phyloP scores from a whole-genome alignment of 1,140 invertebrate genomes.

The Tachypleus tridentatus region DNA sequence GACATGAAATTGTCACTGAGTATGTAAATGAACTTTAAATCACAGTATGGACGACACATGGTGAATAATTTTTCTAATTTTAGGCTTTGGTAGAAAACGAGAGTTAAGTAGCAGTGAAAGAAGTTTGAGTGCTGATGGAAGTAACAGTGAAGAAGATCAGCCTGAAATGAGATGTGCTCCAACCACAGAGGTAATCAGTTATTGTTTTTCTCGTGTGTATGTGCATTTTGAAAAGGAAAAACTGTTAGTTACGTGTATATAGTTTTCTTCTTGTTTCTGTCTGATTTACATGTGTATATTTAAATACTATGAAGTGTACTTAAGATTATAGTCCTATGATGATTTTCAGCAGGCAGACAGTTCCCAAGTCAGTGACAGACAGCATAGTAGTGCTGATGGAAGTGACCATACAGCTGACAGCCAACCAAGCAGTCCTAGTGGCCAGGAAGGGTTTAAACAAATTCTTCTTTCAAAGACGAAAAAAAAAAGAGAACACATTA shows the following conservation, averaged over 20 bases:
- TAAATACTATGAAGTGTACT: no score
- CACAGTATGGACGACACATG: no score
- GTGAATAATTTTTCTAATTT: neutral
- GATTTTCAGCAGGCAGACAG: slow-evolving; percentile 30
- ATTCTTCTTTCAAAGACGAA: no score
- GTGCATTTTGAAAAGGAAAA: no score
- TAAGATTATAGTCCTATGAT: no score
- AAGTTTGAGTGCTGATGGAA: slow-evolving; percentile 60
- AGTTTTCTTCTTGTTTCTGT: no score
- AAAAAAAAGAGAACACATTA: neutral
- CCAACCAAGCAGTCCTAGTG: slow-evolving; percentile 16
- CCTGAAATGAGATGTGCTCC: slow-evolving; percentile 19
- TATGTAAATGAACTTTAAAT: no score
- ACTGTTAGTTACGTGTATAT: no score
- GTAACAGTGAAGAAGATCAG: slow-evolving; percentile 59
- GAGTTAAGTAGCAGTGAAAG: slow-evolving; percentile 43
- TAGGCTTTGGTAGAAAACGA: slow-evolving; percentile 23
- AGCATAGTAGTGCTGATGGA: slow-evolving; percentile 27
- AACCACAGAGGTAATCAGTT: slow-evolving; percentile 18
- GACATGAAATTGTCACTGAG: no score
- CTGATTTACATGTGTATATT: no score
- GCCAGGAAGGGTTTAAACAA: no score
- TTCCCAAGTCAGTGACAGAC: slow-evolving; percentile 35
- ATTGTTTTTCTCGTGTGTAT: no score
- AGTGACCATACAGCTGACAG: slow-evolving; percentile 28